Evolutionary conservation across 2,113 vertebrate species (phyloP).

Genomic region (Microcebus murinus): DNA sequence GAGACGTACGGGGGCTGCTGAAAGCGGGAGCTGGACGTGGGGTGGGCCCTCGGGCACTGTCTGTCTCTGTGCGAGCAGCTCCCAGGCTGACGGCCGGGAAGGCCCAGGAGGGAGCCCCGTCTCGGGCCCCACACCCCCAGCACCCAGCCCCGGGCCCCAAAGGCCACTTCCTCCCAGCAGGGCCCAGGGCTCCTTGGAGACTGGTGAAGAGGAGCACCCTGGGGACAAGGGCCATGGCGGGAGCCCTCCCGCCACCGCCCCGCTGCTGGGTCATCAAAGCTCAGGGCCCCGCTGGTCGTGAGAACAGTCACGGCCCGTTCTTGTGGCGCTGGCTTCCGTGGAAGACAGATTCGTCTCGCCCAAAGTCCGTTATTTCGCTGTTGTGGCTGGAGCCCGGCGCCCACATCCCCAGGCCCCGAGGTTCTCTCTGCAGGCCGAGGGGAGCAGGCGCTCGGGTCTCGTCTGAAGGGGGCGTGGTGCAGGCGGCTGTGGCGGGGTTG

Average conservation of each 20-base stretch:
- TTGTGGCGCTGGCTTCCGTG: background rate
- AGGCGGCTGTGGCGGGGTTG: background rate
- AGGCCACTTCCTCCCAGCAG: background rate
- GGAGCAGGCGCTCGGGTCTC: background rate
- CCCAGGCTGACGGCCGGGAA: background rate
- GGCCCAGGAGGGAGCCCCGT: background rate
- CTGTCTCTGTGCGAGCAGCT: too few relatives aligned
- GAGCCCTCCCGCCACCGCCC: background rate
- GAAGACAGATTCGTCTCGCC: background rate
- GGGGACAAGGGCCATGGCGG: background rate
- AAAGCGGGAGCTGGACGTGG: background rate
- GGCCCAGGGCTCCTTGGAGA: background rate
- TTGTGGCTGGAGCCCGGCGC: background rate
- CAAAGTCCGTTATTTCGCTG: background rate
- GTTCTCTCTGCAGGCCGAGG: background rate
- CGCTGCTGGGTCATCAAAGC: background rate
- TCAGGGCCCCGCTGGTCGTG: background rate
- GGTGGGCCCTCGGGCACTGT: background rate
- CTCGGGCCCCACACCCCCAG: background rate
- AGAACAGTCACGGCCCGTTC: too few relatives aligned
- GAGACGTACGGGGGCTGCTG: rapidly evolving
- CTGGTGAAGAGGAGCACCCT: background rate
- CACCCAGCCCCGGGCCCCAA: background rate
- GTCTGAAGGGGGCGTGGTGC: background rate
- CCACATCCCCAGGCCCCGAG: background rate